Conservation (phyloP, 1,140 invertebrate species). For the Sitophilus oryzae region DNA sequence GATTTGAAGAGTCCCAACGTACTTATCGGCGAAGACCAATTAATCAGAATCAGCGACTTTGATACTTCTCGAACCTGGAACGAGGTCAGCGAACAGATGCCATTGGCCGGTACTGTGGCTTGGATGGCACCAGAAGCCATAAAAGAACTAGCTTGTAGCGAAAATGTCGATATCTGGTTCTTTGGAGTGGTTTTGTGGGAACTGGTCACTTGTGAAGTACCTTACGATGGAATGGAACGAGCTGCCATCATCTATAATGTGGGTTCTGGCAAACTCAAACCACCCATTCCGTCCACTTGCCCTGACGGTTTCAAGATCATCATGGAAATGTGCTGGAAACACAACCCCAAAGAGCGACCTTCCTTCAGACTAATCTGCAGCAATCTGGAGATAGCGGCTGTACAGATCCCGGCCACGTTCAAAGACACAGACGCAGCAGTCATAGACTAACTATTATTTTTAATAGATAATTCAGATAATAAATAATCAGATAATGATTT, state of each 20-base stretch:
- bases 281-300: constrained; percentile 86
- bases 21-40: constrained; percentile 81
- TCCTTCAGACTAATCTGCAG: constrained; percentile 90
- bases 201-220: constrained; percentile 88
- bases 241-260: constrained; percentile 94
- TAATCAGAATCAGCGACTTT: constrained; percentile 97
- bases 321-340: constrained; percentile 88
- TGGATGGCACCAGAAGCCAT: constrained; percentile 99
- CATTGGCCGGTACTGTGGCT: constrained; percentile 92
- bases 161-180: constrained; percentile 97
- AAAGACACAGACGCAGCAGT: constrained; percentile 56
- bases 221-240: constrained; percentile 94
- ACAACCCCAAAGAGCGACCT: constrained; percentile 86
- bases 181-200: constrained; percentile 98
- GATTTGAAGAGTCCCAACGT: constrained; percentile 96
- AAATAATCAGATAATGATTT: no score
- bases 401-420: constrained; percentile 55
- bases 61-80: constrained; percentile 95
- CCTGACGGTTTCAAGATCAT: constrained; percentile 81
- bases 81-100: constrained; percentile 90
- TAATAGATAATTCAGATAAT: no score
- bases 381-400: constrained; percentile 79
- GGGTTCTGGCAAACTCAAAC: constrained; percentile 78
- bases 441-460: no score
- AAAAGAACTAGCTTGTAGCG: constrained; percentile 90